phyloP scores from a whole-genome alignment of 2,888 invertebrate species.

The Tetheella fluctuosa region DNA sequence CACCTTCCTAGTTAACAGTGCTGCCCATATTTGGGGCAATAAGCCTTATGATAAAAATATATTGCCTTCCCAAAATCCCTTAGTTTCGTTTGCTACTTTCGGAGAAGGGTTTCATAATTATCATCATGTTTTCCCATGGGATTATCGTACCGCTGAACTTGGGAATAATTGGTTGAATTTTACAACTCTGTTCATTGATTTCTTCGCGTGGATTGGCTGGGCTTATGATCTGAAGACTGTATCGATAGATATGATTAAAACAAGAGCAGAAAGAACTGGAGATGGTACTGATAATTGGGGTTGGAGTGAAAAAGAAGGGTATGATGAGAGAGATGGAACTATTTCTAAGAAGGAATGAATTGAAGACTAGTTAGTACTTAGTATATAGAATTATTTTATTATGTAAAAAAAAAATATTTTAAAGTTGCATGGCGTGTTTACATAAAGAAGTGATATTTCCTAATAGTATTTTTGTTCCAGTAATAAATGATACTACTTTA shows the following conservation, averaged over 20 bases:
- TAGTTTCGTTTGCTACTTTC: slow-evolving; percentile 36
- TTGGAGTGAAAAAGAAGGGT: slow-evolving; percentile 21
- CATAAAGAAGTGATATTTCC: no score
- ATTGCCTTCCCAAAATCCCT: slow-evolving; percentile 42
- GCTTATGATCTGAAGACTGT: slow-evolving; percentile 58
- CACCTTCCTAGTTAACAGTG: slow-evolving; percentile 87
- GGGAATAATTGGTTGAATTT: slow-evolving; percentile 55
- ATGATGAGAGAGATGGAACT: no score
- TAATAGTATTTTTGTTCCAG: no score
- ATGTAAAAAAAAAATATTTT: no score
- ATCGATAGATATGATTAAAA: slow-evolving; percentile 38
- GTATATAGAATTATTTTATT: neutral
- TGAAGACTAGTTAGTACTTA: neutral
- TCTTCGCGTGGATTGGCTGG: slow-evolving; percentile 59
- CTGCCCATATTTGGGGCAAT: slow-evolving; percentile 82
- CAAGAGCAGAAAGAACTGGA: slow-evolving; percentile 46
- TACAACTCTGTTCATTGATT: slow-evolving; percentile 54
- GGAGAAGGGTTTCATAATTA: slow-evolving; percentile 67
- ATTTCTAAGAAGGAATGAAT: slow-evolving; percentile 16
- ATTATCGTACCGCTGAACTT: slow-evolving; percentile 58
- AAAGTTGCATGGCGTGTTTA: no score
- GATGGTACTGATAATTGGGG: slow-evolving; percentile 54
- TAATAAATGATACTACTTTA: no score
- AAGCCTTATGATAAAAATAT: slow-evolving; percentile 72
- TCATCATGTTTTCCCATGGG: slow-evolving; percentile 61